phyloP scores from a whole-genome alignment of 1,140 invertebrate genomes.

The Cydia amplana region DNA sequence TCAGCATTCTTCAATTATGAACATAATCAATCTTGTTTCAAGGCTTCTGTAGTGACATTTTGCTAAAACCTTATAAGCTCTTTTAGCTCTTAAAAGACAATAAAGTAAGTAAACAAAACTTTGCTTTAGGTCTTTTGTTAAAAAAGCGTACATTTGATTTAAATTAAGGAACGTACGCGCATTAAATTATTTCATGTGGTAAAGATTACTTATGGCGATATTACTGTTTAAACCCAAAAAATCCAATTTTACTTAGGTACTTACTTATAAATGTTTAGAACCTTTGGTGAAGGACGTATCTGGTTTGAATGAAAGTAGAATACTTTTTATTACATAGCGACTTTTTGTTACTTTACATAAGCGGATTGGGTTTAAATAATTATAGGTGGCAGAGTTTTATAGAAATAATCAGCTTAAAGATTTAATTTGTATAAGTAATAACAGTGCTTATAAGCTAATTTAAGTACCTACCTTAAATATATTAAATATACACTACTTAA shows the following conservation, averaged over 20 bases:
- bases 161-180: background rate
- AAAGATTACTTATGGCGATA: background rate
- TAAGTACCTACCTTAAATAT: too few relatives aligned
- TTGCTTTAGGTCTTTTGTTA: background rate
- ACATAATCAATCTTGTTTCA: constrained; percentile 1
- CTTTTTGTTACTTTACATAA: background rate
- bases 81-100: too few relatives aligned
- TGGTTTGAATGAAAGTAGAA: background rate
- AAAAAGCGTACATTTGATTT: background rate
- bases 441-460: background rate
- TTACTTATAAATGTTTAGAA: background rate
- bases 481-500: too few relatives aligned
- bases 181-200: background rate
- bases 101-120: too few relatives aligned
- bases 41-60: background rate
- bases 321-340: too few relatives aligned
- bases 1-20: background rate
- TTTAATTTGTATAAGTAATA: background rate
- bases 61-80: background rate
- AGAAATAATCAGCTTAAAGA: background rate
- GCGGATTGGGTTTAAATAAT: background rate
- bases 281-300: background rate
- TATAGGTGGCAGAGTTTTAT: background rate
- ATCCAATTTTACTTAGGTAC: background rate
- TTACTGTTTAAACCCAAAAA: background rate